Percentiles rank a stretch among this genome's conserved stretches.
Conservation (phyloP, 1,140 invertebrate genomes). For the Fragariocoptes setiger region DNA sequence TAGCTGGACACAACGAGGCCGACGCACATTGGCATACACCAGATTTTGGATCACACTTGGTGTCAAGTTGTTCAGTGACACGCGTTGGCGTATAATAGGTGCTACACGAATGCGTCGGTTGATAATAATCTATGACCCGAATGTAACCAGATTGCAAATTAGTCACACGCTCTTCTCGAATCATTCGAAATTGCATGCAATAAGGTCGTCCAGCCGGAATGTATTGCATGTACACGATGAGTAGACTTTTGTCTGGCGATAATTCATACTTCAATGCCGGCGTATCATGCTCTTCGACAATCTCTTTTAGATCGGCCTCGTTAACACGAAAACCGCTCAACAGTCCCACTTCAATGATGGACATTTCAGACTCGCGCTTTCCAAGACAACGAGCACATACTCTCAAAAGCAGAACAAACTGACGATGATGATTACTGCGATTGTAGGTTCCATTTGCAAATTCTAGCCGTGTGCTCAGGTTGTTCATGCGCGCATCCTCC, state of each 20-base stretch:
- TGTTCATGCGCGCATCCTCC: background rate
- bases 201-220: constrained; percentile 1
- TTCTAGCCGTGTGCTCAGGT: background rate
- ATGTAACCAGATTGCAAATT: constrained; percentile 8
- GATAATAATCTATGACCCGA: constrained; percentile 8
- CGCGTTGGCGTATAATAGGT: constrained; percentile 2
- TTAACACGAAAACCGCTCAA: constrained; percentile 15
- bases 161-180: constrained; percentile 1
- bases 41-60: background rate
- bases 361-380: constrained; percentile 12
- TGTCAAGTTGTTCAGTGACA: background rate
- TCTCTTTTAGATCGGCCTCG: constrained; percentile 12
- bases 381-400: constrained; percentile 4
- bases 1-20: constrained; percentile 1
- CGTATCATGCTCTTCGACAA: constrained; percentile 1
- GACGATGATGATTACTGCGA: background rate
- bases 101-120: constrained; percentile 1
- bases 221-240: constrained; percentile 5
- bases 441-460: no score
- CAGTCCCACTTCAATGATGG: constrained; percentile 16
- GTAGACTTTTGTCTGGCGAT: background rate
- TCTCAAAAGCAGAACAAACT: constrained; percentile 5
- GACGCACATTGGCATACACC: constrained; percentile 4
- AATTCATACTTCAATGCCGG: constrained; percentile 1
- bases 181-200: constrained; percentile 6